Evolutionary conservation across 2,888 invertebrate species (phyloP), one percentile per base, ranked within the genome.

Genomic region (Lomographa bimaculata): DNA sequence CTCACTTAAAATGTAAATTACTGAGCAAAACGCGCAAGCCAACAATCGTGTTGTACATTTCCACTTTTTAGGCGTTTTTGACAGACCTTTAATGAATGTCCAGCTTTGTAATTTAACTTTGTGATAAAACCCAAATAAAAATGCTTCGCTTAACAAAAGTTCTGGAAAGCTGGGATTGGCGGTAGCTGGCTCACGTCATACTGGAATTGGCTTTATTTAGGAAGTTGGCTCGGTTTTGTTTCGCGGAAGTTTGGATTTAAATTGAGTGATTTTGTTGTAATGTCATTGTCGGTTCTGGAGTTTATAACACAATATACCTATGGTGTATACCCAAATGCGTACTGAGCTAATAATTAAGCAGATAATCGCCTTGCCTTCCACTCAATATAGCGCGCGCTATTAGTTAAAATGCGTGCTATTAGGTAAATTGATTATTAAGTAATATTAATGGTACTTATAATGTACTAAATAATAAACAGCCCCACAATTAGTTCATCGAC

Each of bases 1-100:
- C 20, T 27, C 34, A 14, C 21, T 35, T 35, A 21, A 20, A 35
- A 35, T 35, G 20, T 35, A 35, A 35, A 35, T 35, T 35, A 35
- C 20, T 2, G 5, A 14, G 10, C 10, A 34, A 12, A 20, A 9
- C 19, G 25, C 26, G 20, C 20, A 9, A 35, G 10, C 8, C 7
- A 12, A 26, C 12, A 26, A 26, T 14, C 9, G 5, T 21, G 35
- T 26, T 12, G 12, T 4, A 7, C 11, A 3, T 34, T 34, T 9
- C 14, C 7, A 5, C 3, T 20, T 26, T 35, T 26, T 19, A 1
- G 14, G 7, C n/a, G 7, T 10, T 16, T 29, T 29, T 26, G 26
- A 26, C 26, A 16, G 26, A 26, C 26, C 16, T 26, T 26, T 26
- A 16, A 26, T 16, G 26, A 16, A 16, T 16, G 8, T 14, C 26